Percentiles rank a stretch among this genome's conserved stretches.
phyloP scores from a whole-genome alignment of 35 echinoderm and acorn worm genomes.

The Heliocidaris tuberculata region DNA sequence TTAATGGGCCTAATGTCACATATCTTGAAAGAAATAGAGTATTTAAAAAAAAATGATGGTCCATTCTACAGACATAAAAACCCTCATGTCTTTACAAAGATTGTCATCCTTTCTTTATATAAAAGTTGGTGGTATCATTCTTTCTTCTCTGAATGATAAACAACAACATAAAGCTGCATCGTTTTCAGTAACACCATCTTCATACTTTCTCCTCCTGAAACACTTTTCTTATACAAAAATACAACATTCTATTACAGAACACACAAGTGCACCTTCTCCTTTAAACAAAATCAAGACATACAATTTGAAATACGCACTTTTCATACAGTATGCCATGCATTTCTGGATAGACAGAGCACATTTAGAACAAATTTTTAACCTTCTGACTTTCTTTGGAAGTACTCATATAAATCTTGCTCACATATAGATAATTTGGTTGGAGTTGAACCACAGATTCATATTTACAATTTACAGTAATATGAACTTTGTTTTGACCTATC shows the following conservation, averaged over 20 bases:
- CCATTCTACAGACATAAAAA: too few relatives aligned
- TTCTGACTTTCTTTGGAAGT: constrained; percentile 26
- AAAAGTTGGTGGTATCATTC: not conserved
- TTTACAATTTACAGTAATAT: constrained; percentile 25
- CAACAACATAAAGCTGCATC: not conserved
- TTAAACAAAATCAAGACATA: not conserved
- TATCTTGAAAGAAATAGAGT: too few relatives aligned
- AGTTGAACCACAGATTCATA: constrained; percentile 1
- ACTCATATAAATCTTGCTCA: not conserved
- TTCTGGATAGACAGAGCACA: constrained; percentile 30
- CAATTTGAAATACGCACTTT: not conserved
- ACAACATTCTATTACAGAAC: constrained; percentile 4
- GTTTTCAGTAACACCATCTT: not conserved
- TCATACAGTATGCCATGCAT: constrained; percentile 33
- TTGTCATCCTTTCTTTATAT: not conserved
- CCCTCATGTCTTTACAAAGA: too few relatives aligned
- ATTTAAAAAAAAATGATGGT: too few relatives aligned
- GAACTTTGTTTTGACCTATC: not conserved
- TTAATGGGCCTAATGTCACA: too few relatives aligned
- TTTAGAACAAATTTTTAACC: not conserved
- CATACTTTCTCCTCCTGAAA: not conserved
- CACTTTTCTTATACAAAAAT: not conserved
- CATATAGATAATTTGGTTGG: constrained; percentile 7
- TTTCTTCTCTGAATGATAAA: not conserved
- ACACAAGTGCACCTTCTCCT: not conserved